These are phyloP conservation scores for Syngnathus scovelli DNA, from an alignment of 2,113 vertebrate species.

Conservation along the genomic window DNA sequence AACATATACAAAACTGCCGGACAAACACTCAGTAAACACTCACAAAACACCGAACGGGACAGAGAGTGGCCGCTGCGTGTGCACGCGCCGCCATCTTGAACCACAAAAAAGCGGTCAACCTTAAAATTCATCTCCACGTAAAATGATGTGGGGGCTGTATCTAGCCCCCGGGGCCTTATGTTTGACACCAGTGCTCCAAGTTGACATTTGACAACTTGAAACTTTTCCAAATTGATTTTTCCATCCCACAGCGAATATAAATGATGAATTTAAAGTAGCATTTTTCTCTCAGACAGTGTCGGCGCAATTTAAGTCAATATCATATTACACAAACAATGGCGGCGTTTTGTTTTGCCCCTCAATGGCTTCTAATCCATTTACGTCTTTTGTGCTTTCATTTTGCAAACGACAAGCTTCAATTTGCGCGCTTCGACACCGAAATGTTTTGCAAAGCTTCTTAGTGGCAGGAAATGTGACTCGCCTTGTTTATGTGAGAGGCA, in stretches of 20 bases:
- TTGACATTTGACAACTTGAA: background rate
- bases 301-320: constrained; percentile 39
- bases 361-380: constrained; percentile 54
- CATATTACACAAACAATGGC: constrained; percentile 51
- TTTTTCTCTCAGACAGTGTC: constrained; percentile 12
- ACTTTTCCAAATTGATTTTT: background rate
- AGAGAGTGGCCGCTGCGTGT: no score
- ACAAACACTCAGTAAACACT: no score
- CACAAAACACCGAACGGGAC: no score
- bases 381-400: constrained; percentile 48
- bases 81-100: no score
- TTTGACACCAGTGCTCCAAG: no score
- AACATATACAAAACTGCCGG: no score
- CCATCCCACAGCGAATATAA: background rate
- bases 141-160: no score
- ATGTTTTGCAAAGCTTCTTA: constrained; percentile 65
- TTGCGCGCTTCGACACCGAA: constrained; percentile 46
- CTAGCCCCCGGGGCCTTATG: no score
- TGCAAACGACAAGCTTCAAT: constrained; percentile 49
- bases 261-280: background rate
- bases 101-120: constrained; percentile 1
- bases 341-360: constrained; percentile 39
- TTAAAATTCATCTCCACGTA: constrained; percentile 9
- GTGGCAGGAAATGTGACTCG: constrained; percentile 43
- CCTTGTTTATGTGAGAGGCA: constrained; percentile 55